phyloP scores from a whole-genome alignment of 2,888 invertebrate genomes.

The Cryptocephalus moraei region DNA sequence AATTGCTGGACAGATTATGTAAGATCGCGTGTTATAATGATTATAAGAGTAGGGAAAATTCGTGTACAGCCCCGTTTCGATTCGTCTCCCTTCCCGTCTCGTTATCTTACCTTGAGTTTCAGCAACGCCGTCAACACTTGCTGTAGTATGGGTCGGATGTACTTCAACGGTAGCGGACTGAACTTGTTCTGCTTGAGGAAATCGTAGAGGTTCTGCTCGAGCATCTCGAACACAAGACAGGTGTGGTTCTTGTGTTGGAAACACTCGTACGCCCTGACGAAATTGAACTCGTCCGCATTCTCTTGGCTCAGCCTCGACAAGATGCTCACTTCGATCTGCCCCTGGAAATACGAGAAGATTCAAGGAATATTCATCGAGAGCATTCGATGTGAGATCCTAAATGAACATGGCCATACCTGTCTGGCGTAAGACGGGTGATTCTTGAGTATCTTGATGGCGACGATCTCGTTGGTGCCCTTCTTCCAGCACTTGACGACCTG shows the following conservation, averaged over 20 bases:
- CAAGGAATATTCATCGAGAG: too few species aligned
- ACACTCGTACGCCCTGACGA: slow-evolving; percentile 99
- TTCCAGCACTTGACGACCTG: slow-evolving; percentile 99
- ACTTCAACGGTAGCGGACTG: slow-evolving; percentile 94
- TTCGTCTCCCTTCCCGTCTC: too few species aligned
- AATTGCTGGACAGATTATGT: neutral
- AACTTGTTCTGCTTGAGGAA: slow-evolving; percentile 99
- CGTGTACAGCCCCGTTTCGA: too few species aligned
- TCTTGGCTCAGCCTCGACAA: slow-evolving; percentile 88
- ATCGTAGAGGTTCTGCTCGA: slow-evolving; percentile 99
- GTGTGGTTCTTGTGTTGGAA: slow-evolving; percentile 99
- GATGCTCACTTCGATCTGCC: slow-evolving; percentile 98
- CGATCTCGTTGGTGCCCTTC: slow-evolving; percentile 99
- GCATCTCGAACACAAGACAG: slow-evolving; percentile 99
- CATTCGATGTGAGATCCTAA: too few species aligned
- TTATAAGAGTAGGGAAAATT: too few species aligned
- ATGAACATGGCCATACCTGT: slow-evolving; percentile 44
- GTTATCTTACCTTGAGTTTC: slow-evolving; percentile 66
- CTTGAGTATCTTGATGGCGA: slow-evolving; percentile 99
- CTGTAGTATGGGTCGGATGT: slow-evolving; percentile 96
- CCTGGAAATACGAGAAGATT: slow-evolving; percentile 35
- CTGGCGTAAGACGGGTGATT: slow-evolving; percentile 99
- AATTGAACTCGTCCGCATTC: slow-evolving; percentile 99
- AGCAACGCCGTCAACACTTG: slow-evolving; percentile 85
- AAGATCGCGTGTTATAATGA: neutral